phyloP scores from a whole-genome alignment of 2,113 vertebrate species.

The Psephotus haematonotus region DNA sequence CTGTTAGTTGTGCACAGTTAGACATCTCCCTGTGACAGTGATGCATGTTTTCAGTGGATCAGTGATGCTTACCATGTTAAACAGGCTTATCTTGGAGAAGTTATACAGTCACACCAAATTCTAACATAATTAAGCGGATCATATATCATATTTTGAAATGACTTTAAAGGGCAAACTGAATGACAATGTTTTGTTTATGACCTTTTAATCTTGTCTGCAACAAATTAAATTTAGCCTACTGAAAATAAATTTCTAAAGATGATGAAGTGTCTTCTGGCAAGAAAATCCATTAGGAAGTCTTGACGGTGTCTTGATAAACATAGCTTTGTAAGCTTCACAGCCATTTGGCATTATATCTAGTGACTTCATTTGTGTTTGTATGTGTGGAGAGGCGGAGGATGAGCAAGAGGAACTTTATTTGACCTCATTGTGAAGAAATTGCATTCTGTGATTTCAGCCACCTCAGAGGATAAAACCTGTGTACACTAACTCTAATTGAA shows the following conservation, averaged over 20 bases:
- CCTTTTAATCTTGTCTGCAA: constrained; percentile 54
- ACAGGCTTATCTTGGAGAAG: not conserved
- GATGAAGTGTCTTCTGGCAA: constrained; percentile 23
- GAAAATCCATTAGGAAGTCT: constrained; percentile 1
- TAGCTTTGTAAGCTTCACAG: not conserved
- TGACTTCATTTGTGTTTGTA: not conserved
- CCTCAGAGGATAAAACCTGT: not conserved
- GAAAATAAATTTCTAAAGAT: constrained; percentile 19
- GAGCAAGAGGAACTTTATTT: not conserved
- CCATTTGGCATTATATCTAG: not conserved
- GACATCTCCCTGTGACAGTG: not conserved
- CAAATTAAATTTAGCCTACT: constrained; percentile 32
- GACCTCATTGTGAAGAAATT: not conserved
- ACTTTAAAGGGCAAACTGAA: constrained; percentile 29
- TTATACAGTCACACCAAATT: not conserved
- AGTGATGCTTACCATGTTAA: not conserved
- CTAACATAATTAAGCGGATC: not conserved
- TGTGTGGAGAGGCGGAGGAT: not conserved
- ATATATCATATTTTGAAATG: not conserved
- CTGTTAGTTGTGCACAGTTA: not conserved
- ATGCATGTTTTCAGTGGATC: not conserved
- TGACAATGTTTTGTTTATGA: constrained; percentile 30
- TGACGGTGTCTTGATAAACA: not conserved
- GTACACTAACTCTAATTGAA: not conserved
- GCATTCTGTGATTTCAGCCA: not conserved